phyloP scores from a whole-genome alignment of 2,797 vertebrate genomes.

The Ctenopoma multispine region DNA sequence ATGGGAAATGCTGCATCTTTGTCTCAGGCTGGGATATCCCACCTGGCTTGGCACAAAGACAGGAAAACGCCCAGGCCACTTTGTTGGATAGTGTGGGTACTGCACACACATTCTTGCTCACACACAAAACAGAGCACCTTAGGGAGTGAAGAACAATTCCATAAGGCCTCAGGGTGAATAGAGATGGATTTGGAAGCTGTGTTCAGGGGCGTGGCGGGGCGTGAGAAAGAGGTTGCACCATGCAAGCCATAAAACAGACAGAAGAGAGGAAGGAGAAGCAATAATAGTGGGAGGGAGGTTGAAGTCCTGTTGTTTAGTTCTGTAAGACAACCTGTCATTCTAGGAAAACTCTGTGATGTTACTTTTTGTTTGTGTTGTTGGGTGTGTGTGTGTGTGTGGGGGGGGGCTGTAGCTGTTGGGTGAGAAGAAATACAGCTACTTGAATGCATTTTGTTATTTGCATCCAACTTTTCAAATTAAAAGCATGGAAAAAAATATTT shows the following conservation, averaged over 20 bases:
- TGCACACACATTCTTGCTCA: neutral
- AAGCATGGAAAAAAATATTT: neutral
- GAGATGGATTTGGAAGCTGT: constrained; percentile 13
- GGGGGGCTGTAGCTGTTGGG: neutral
- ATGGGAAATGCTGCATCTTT: constrained; percentile 1
- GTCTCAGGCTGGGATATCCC: constrained; percentile 20
- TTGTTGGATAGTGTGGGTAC: constrained; percentile 1
- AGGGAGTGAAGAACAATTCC: constrained; percentile 57
- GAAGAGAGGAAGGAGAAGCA: constrained; percentile 23
- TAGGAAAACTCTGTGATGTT: constrained; percentile 11
- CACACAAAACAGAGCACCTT: constrained; percentile 10
- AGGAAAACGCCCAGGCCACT: constrained; percentile 15
- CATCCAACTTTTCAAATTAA: constrained; percentile 16
- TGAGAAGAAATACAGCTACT: neutral
- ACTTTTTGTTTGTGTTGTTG: constrained; percentile 12
- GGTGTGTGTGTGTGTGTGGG: constrained; percentile 3
- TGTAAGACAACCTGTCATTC: constrained; percentile 23
- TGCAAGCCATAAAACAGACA: constrained; percentile 43
- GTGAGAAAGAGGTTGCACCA: constrained; percentile 38
- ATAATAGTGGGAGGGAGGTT: constrained; percentile 28
- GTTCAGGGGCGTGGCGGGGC: constrained; percentile 19
- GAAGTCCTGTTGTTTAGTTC: constrained; percentile 20
- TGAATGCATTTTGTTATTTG: neutral
- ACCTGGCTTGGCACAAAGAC: constrained; percentile 26
- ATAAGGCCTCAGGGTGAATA: constrained; percentile 29